A percentile compares a stretch with the other conserved stretches of the same genome.
Evolutionary conservation across 30 jellyfish, hydroid and myxozoan genomes (phyloP).

Genomic region (Rhopilema esculentum): DNA sequence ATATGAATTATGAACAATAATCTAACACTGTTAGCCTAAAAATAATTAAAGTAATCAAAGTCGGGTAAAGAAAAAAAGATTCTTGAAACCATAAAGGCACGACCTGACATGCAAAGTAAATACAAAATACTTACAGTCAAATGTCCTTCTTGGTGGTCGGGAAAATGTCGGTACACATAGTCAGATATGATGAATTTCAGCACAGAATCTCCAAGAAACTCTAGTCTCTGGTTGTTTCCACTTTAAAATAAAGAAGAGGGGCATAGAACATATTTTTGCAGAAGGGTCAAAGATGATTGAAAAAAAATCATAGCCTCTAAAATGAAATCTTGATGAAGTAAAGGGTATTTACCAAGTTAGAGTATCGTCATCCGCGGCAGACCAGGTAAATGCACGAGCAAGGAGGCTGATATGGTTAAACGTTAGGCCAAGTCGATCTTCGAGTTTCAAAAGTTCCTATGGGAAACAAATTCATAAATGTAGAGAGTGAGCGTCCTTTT

Average conservation of each 20-base stretch:
- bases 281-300: not conserved
- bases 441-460: conserved; percentile 74
- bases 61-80: too few relatives aligned
- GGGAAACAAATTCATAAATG: not conserved
- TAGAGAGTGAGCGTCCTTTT: too few relatives aligned
- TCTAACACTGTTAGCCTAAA: too few relatives aligned
- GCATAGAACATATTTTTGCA: not conserved
- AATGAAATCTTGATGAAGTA: too few relatives aligned
- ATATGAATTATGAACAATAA: too few relatives aligned
- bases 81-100: too few relatives aligned
- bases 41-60: too few relatives aligned
- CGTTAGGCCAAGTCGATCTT: conserved; percentile 76
- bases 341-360: conserved; percentile 69
- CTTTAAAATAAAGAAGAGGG: conserved; percentile 29
- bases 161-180: conserved; percentile 76
- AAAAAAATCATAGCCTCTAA: too few relatives aligned
- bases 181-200: conserved; percentile 81
- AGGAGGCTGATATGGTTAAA: conserved; percentile 78
- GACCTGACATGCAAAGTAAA: too few relatives aligned
- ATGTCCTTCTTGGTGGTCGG: conserved; percentile 94
- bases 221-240: conserved; percentile 88
- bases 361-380: conserved; percentile 56
- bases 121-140: conserved; percentile 65
- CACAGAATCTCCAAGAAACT: conserved; percentile 91
- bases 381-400: conserved; percentile 84